phyloP scores from a whole-genome alignment of 2,797 vertebrate species.

The Sardinella longiceps region DNA sequence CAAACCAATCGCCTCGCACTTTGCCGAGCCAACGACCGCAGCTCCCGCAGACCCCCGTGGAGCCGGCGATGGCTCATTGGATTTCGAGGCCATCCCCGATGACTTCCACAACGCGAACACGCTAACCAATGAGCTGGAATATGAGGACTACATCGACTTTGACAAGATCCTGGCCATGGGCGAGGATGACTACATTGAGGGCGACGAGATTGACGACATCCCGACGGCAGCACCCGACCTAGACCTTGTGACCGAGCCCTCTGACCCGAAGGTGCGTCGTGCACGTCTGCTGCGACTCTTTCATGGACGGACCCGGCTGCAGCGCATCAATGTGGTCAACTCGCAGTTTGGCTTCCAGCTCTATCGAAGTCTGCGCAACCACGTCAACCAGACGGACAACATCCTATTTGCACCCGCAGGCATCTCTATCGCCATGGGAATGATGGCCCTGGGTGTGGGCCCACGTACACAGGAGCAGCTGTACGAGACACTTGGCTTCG shows the following conservation, averaged over 20 bases:
- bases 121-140: conserved; percentile 89
- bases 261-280: conserved; percentile 77
- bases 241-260: conserved; percentile 78
- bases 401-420: conserved; percentile 92
- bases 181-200: conserved; percentile 77
- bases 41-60: conserved; percentile 51
- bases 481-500: conserved; percentile 82
- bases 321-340: conserved; percentile 89
- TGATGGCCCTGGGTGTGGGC: conserved; percentile 87
- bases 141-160: conserved; percentile 92
- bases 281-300: conserved; percentile 87
- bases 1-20: conserved; percentile 79
- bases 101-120: conserved; percentile 93
- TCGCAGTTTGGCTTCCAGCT: conserved; percentile 90
- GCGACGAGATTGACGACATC: conserved; percentile 80
- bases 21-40: conserved; percentile 48
- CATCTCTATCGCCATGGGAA: conserved; percentile 94
- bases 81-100: conserved; percentile 69
- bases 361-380: conserved; percentile 85
- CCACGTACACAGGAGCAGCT: conserved; percentile 82
- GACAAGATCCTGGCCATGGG: conserved; percentile 83
- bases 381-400: conserved; percentile 81
- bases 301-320: conserved; percentile 86
- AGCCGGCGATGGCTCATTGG: conserved; percentile 40
- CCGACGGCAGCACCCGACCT: conserved; percentile 79